phyloP scores from a whole-genome alignment of 2,113 vertebrate genomes.

The Neomonachus schauinslandi region DNA sequence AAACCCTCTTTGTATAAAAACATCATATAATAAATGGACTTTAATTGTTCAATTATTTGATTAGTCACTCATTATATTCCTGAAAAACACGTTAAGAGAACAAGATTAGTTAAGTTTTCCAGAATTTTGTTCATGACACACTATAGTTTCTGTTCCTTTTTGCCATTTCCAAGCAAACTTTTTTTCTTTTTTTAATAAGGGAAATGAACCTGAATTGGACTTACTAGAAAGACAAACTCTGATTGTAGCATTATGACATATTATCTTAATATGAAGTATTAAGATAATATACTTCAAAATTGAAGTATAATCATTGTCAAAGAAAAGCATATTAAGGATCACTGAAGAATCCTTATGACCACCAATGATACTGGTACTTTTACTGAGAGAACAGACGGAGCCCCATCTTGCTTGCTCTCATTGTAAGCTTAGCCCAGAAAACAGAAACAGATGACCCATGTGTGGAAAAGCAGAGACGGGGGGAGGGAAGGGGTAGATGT shows the following conservation, averaged over 20 bases:
- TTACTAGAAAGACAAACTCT: not conserved
- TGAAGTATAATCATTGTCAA: not conserved
- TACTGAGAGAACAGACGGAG: not conserved
- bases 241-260: not conserved
- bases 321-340: not conserved
- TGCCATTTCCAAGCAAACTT: not conserved
- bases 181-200: not conserved
- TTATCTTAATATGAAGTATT: too few species aligned
- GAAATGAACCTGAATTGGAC: not conserved
- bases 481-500: not conserved
- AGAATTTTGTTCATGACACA: not conserved
- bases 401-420: not conserved
- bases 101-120: not conserved
- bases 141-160: not conserved
- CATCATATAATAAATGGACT: not conserved
- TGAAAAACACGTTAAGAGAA: not conserved
- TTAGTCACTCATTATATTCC: not conserved
- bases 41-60: not conserved
- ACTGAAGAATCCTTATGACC: not conserved
- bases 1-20: not conserved
- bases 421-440: not conserved
- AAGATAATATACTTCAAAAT: too few species aligned
- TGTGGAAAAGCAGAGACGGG: not conserved
- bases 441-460: not conserved
- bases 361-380: not conserved